Base-by-base conservation (phyloP, 2,888 invertebrate genomes). In the Macrostomum cliftonense region DNA sequence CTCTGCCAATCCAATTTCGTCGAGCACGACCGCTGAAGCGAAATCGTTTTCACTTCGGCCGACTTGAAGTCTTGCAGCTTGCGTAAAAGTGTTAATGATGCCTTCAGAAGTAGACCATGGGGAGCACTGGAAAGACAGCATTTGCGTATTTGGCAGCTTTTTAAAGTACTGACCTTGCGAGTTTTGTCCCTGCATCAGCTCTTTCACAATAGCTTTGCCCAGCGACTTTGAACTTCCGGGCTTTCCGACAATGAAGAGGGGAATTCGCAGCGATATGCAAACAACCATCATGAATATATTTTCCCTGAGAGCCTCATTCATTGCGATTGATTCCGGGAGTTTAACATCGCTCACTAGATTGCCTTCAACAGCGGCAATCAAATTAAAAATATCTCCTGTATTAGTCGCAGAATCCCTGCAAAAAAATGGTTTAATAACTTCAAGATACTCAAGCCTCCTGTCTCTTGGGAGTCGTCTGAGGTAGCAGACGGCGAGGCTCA, bases 201-300 rank as follows among this genome's bases (percentile, higher is more conserved):
- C 63, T 13, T 58, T 57, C 5, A 67, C 65, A 46, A 67, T 62
- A 39, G 65, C 62, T 42, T 64, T 67, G 12, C 66, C 63, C 40
- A 67, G 57, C 14, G 67, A 67, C 52, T 67, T 67, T 21, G 64
- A 65, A 51, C 64, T 65, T 17, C 67, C 67, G 13, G 67, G 67
- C 53, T 67, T 67, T n/a, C 67, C 67, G 9, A 67, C 64, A 42
- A 67, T 56, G 52, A 67, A 67, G 37, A 67, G 56, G 2, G 67
- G 66, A 12, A 67, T 65, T 20, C 65, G 53, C 16, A 65, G 56
- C 49, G 65, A 64, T 37, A 66, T 64, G 53, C 65, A 65, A n/a
- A 64, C 58, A 28, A 64, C 59, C 64, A 67, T 65, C 62, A 67
- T 63, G 45, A 66, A 67, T 14, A 67, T 55, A 52, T 67, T 67